Conservation (phyloP, 2,113 vertebrate species). For the Psephotus haematonotus region DNA sequence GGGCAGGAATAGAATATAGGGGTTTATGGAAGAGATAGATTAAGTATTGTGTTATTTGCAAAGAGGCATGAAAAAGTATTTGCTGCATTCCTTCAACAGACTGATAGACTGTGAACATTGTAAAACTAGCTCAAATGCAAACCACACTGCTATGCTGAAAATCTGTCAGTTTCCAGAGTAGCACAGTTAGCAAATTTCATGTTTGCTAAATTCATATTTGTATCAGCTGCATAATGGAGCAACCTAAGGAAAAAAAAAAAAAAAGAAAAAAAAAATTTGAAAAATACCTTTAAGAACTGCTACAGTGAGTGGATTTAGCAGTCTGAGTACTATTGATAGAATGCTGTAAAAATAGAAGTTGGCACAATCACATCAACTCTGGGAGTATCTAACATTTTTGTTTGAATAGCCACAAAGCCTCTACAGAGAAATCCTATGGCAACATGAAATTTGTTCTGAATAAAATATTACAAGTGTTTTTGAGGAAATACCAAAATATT, state of each 20-base stretch:
- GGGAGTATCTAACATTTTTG: background rate
- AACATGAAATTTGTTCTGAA: background rate
- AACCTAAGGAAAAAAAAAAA: background rate
- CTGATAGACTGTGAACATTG: background rate
- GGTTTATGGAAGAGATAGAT: background rate
- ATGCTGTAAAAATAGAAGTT: background rate
- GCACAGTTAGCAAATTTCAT: background rate
- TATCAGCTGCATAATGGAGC: background rate
- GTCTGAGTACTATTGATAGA: background rate
- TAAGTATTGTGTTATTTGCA: background rate
- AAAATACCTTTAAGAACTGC: background rate
- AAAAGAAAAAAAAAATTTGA: background rate
- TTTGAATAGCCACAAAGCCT: conserved; percentile 4
- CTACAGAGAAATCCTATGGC: background rate
- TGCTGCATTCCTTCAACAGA: background rate
- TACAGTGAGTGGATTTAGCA: background rate
- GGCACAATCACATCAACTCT: background rate
- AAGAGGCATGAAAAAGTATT: background rate
- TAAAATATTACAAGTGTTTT: background rate
- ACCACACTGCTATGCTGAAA: background rate
- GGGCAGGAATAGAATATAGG: background rate
- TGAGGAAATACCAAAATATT: conserved; percentile 23
- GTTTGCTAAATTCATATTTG: background rate
- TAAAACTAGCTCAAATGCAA: background rate
- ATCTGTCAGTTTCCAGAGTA: background rate